Conservation (phyloP, 2,797 vertebrate genomes). For the Gadopsis marmoratus region DNA sequence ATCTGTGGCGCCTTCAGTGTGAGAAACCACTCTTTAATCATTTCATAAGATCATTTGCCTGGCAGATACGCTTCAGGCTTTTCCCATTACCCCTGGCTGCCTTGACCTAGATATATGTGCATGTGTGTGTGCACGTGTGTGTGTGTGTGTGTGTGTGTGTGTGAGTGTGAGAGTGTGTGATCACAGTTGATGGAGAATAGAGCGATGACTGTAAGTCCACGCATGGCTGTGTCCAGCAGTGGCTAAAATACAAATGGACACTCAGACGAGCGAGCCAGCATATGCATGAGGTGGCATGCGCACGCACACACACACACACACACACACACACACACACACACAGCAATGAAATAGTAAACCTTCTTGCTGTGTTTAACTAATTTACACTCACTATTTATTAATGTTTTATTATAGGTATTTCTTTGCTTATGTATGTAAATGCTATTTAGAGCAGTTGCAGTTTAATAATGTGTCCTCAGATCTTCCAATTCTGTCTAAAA, state of each 20-base stretch:
- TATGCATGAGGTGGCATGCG: background rate
- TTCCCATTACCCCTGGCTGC: conserved; percentile 84
- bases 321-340: conserved; percentile 9
- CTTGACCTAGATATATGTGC: conserved; percentile 87
- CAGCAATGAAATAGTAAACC: background rate
- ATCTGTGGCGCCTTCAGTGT: conserved; percentile 59
- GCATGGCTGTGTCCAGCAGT: conserved; percentile 55
- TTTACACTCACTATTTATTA: background rate
- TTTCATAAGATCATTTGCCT: conserved; percentile 85
- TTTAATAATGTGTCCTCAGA: background rate
- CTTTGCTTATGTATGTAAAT: background rate
- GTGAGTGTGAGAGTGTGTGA: conserved; percentile 18
- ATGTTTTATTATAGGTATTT: background rate
- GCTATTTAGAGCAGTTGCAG: background rate
- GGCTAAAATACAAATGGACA: conserved; percentile 41
- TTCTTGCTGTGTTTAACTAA: background rate
- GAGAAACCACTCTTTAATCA: conserved; percentile 80
- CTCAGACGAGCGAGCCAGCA: conserved; percentile 13
- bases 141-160: conserved; percentile 44
- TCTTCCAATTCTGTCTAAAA: background rate
- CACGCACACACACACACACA: conserved; percentile 11
- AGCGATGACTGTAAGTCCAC: conserved; percentile 40
- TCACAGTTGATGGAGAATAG: conserved; percentile 52
- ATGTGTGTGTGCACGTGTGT: conserved; percentile 68
- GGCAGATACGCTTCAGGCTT: conserved; percentile 84